Evolutionary conservation across 92 coral and sea anemone genomes (phyloP).

Genomic region (Phenganax stokvisi): DNA sequence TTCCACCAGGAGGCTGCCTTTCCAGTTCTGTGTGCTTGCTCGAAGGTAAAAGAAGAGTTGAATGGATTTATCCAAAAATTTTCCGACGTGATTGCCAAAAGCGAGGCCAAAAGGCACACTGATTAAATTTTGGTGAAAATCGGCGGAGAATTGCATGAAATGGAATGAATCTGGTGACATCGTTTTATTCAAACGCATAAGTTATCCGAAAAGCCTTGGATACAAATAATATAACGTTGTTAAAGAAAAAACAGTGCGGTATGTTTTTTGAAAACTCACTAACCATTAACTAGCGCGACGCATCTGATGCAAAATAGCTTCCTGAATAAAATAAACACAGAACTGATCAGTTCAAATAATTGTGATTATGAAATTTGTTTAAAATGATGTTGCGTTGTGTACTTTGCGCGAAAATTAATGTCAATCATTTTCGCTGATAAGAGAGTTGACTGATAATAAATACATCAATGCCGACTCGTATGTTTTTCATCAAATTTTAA

Average conservation of each 20-base stretch:
- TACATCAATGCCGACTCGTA: not conserved
- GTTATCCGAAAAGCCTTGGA: too few relatives aligned
- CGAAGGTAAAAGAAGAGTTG: too few relatives aligned
- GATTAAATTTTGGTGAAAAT: too few relatives aligned
- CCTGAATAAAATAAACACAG: not conserved
- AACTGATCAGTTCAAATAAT: not conserved
- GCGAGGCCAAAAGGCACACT: too few relatives aligned
- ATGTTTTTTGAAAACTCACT: not conserved
- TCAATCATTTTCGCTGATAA: constrained; percentile 3
- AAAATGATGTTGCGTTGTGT: not conserved
- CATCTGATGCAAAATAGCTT: not conserved
- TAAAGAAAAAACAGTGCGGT: not conserved
- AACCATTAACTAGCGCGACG: not conserved
- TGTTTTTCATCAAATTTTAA: not conserved
- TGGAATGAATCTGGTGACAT: too few relatives aligned
- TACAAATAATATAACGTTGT: not conserved
- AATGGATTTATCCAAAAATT: too few relatives aligned
- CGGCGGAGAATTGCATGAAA: too few relatives aligned
- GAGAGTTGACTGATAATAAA: constrained; percentile 13
- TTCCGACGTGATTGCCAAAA: too few relatives aligned
- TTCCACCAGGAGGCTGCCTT: too few relatives aligned
- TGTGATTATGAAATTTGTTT: constrained; percentile 7
- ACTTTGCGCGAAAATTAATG: constrained; percentile 16
- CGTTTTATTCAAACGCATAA: too few relatives aligned
- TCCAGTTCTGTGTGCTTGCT: too few relatives aligned